phyloP scores from a whole-genome alignment of 2,113 vertebrate species.

The Mus pahari region DNA sequence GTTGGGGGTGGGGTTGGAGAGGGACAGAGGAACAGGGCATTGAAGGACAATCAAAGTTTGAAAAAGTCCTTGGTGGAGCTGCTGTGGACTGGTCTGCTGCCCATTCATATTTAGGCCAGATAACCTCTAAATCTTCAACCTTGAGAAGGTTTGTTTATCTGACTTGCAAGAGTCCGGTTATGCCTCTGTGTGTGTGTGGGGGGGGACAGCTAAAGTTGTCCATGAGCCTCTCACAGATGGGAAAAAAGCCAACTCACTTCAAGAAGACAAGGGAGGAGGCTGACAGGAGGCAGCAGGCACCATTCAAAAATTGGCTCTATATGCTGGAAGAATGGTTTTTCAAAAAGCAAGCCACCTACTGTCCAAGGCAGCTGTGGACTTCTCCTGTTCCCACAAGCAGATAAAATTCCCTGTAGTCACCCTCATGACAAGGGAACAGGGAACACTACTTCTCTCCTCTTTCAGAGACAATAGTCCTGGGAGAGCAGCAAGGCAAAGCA shows the following conservation, averaged over 20 bases:
- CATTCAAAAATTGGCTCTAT: neutral
- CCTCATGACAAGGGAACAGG: neutral
- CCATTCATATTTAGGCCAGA: neutral
- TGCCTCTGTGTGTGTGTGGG: neutral
- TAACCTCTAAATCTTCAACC: neutral
- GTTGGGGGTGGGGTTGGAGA: fast-evolving
- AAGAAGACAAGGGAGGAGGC: neutral
- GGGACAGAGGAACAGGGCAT: too few species aligned
- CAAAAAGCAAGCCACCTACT: neutral
- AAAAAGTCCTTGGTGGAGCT: neutral
- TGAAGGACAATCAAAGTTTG: neutral
- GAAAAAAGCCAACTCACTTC: neutral
- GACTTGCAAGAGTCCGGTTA: neutral
- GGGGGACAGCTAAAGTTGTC: neutral
- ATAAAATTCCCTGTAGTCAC: neutral
- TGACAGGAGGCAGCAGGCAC: neutral
- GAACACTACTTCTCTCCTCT: neutral
- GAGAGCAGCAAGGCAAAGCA: neutral
- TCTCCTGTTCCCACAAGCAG: neutral
- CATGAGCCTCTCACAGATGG: neutral
- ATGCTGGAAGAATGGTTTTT: neutral
- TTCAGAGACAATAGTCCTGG: neutral
- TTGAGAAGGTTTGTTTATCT: neutral
- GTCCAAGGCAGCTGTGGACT: neutral
- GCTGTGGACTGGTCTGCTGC: neutral